A percentile compares a stretch with the other conserved stretches of the same genome.
phyloP scores from a whole-genome alignment of 2,113 vertebrate species.

The Hypanus sabinus region DNA sequence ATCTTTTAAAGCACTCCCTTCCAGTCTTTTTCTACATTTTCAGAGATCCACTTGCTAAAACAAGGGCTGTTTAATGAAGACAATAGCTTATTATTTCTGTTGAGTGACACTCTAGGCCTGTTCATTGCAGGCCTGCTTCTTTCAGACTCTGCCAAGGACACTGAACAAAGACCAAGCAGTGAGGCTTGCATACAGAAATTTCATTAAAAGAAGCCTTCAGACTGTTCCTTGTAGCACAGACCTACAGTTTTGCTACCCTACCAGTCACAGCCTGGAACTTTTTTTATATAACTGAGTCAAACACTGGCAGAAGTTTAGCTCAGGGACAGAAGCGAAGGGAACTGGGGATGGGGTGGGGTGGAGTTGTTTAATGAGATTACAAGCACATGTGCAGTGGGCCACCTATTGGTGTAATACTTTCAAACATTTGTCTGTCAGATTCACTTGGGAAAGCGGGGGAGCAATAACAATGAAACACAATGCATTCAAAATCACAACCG shows the following conservation, averaged over 20 bases:
- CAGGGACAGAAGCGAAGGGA: constrained; percentile 42
- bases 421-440: not conserved
- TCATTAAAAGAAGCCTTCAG: constrained; percentile 42
- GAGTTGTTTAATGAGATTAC: not conserved
- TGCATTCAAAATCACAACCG: constrained; percentile 1
- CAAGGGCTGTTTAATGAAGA: constrained; percentile 75
- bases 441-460: not conserved
- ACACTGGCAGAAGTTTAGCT: constrained; percentile 24
- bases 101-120: constrained; percentile 69
- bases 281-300: constrained; percentile 46
- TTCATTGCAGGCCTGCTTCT: constrained; percentile 58
- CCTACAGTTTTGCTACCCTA: constrained; percentile 46
- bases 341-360: constrained; percentile 43
- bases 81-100: constrained; percentile 74
- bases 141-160: constrained; percentile 74
- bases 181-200: constrained; percentile 40
- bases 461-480: not conserved
- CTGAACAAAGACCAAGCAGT: constrained; percentile 42
- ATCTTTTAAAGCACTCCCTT: constrained; percentile 59
- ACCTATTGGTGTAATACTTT: constrained; percentile 51
- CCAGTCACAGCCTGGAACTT: constrained; percentile 45
- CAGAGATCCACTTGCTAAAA: constrained; percentile 71
- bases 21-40: constrained; percentile 53
- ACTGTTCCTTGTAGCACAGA: constrained; percentile 45
- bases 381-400: constrained; percentile 56